Base-by-base conservation (phyloP, 37 sponge, comb jelly and placozoan species). In the Chondrilla cf. caribensis region DNA sequence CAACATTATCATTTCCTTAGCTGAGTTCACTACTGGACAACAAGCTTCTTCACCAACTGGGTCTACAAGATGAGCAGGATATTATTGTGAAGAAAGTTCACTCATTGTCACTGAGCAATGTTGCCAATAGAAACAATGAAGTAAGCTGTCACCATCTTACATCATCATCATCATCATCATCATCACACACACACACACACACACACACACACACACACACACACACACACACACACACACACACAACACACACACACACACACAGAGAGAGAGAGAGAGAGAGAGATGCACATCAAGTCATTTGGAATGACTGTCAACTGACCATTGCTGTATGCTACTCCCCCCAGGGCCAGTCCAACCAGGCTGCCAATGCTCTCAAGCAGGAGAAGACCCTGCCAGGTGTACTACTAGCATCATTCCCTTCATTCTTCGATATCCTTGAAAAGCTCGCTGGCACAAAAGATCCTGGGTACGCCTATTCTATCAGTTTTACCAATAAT, bases 21-120 rank as follows among this genome's bases (percentile, higher is more conserved):
- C 66, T 95, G 39, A 77, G 76, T 29, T 31, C 44, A 1, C 32
- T 65, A 18, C 66, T 86, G 21, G 84, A 87, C 68, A 89, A 92
- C 76, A 89, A 85, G 83, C 79, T 95, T 38, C 47, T 95, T 28
- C 87, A 84, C 67, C 96, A 95, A 78, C 60, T 95, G 41, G 85
- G 82, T 2, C 87, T 95, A 33, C 73, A 38, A 24, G 93, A 95
- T 59, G 85, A 77, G 1, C 87, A 88, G 36, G 17, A 44, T 17
- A 35, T 94, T 26, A 87, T 87, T 78, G 85, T 87, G 8, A 92
- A 89, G 60, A 86, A 73, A 7, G 15, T 73, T 15, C 68, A 28
- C 11, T 73, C 76, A 38, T 24, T 37, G 15, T 36, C 76, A 21
- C 25, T 42, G 24, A 60, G 54, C 31, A 42, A 26, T 9, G 42